Base-by-base conservation (phyloP, 2,888 invertebrate genomes). In the Yponomeuta cagnagella region DNA sequence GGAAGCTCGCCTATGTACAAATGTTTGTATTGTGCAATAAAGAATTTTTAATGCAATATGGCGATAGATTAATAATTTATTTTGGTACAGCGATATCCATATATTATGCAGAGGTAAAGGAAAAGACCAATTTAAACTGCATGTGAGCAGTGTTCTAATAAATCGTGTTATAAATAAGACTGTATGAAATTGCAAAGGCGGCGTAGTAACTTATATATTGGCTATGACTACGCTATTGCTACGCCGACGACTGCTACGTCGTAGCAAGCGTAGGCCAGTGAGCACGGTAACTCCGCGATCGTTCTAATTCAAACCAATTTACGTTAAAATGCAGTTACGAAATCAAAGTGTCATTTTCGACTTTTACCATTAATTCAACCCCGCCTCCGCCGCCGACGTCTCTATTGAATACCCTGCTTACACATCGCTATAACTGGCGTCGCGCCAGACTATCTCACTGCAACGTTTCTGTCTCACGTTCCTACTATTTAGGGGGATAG, bases 381-480 rank as follows among this genome's bases (percentile, higher is more conserved):
- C 43, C 9, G 31, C 65, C 5, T 30, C 64, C 65, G 12, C 9
- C 33, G 65, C 10, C 30, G 33, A 81, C 76, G 74, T 77, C 80
- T 84, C 82, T 80, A 86, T 85, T 85, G 84, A 85, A 85, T 84
- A 83, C 84, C 84, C 78, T 80, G 79, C 84, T 86, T 83, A 87
- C 85, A 86, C 86, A 88, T 88, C 86, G 88, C 88, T 83, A 58
- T 58, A 88, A 87, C 84, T 91, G 91, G 91, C 89, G 76, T 74
- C 71, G 73, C 77, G 90, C 91, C 91, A 91, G 63, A 37, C 63
- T 31, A 70, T 70, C 70, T 75, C 76, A 70, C 78, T 82, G 87
- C 87, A 86, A 89, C 89, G 89, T 88, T 89, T 88, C 86, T 87
- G 86, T 88, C 88, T 87, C 88, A 87, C 88, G 86, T 89, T 79